A percentile compares a stretch with the other conserved stretches of the same genome.
phyloP scores from a whole-genome alignment of 2,888 invertebrate species.

The Sphaerophoria taeniata region DNA sequence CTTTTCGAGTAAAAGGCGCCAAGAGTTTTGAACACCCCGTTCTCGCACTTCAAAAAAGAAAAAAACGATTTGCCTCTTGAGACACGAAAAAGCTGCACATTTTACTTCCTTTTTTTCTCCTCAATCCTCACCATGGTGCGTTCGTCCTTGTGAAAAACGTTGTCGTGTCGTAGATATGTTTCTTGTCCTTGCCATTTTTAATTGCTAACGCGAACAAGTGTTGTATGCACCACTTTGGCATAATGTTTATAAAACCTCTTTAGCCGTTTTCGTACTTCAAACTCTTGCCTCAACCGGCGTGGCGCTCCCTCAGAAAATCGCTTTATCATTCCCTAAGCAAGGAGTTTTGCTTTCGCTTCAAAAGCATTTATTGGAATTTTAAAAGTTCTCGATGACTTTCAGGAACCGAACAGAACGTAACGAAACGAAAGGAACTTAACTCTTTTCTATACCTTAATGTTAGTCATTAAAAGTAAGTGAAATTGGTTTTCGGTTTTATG shows the following conservation, averaged over 20 bases:
- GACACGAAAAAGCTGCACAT: constrained; percentile 62
- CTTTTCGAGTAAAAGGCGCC: background rate
- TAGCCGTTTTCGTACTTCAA: constrained; percentile 4
- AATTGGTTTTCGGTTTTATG: constrained; percentile 69
- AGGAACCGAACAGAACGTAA: background rate
- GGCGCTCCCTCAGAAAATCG: constrained; percentile 5
- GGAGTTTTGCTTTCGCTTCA: background rate
- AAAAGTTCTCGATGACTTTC: constrained; percentile 16
- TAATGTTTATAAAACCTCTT: constrained; percentile 19
- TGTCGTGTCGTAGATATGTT: background rate
- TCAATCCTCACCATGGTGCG: constrained; percentile 4
- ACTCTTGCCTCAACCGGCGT: background rate
- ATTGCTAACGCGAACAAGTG: constrained; percentile 52
- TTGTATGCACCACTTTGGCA: constrained; percentile 28
- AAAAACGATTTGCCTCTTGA: constrained; percentile 50
- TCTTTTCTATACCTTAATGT: constrained; percentile 30
- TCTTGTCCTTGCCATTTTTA: constrained; percentile 32
- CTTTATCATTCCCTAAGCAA: background rate
- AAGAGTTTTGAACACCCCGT: background rate
- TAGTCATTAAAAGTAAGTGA: constrained; percentile 72
- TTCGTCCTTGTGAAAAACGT: constrained; percentile 52
- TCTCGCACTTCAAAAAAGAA: background rate
- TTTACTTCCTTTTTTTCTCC: constrained; percentile 9
- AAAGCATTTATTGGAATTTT: constrained; percentile 25
- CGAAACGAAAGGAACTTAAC: constrained; percentile 38